These are phyloP conservation scores for Nothobranchius kuhntae DNA, from an alignment of 2,113 vertebrate genomes.

Conservation along the genomic window DNA sequence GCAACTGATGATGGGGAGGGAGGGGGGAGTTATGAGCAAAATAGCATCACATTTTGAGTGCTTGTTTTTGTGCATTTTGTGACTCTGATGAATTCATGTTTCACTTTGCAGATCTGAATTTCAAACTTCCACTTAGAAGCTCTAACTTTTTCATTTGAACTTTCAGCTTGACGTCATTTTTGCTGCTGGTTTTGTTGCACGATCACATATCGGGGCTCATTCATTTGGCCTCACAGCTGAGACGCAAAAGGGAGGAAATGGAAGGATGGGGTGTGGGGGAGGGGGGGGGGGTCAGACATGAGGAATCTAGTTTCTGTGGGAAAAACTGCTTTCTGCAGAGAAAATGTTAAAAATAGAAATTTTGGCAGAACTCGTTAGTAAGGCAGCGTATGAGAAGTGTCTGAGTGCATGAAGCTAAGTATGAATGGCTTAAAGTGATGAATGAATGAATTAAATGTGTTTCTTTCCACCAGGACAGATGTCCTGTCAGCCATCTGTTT, in stretches of 20 bases:
- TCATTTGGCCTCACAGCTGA: constrained; percentile 57
- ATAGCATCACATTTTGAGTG: neutral
- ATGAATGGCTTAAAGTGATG: constrained; percentile 12
- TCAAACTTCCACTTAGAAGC: too few species aligned
- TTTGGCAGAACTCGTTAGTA: constrained; percentile 22
- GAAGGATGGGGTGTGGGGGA: constrained; percentile 31
- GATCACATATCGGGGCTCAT: constrained; percentile 28
- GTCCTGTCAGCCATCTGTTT: constrained; percentile 51
- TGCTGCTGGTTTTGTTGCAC: constrained; percentile 27
- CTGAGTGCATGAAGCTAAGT: constrained; percentile 22
- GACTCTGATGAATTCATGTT: neutral
- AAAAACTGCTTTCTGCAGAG: constrained; percentile 60
- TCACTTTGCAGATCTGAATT: neutral
- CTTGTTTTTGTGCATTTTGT: neutral
- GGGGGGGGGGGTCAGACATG: constrained; percentile 57
- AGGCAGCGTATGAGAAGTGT: constrained; percentile 3
- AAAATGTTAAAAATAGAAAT: constrained; percentile 57
- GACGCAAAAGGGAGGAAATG: constrained; percentile 61
- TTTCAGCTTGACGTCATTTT: neutral
- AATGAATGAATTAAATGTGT: constrained; percentile 30
- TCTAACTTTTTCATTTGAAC: too few species aligned
- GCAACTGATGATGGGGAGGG: too few species aligned
- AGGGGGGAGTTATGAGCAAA: too few species aligned
- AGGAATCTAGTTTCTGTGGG: constrained; percentile 76
- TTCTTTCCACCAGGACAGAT: constrained; percentile 18